Evolutionary conservation across 2,113 vertebrate genomes (phyloP).

Genomic region (Rousettus leschenaultii): DNA sequence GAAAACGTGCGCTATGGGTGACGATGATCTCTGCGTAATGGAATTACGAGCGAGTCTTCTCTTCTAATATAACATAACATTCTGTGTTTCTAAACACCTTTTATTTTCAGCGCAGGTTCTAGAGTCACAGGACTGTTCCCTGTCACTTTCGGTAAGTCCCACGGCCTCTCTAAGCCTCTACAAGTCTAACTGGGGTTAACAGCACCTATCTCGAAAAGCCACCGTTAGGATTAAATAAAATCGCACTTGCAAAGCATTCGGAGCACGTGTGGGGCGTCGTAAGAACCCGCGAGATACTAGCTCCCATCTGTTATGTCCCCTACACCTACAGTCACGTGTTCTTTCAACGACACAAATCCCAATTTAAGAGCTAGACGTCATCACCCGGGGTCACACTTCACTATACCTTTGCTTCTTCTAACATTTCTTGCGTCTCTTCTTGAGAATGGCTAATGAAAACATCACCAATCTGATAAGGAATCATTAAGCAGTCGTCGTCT

Average conservation of each 20-base stretch:
- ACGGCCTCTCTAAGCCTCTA: background rate
- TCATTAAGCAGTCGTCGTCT: constrained; percentile 87
- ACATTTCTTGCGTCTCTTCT: constrained; percentile 96
- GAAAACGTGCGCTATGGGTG: accelerated
- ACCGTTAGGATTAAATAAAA: background rate
- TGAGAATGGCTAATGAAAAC: constrained; percentile 97
- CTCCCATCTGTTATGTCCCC: accelerated
- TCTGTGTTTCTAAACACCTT: background rate
- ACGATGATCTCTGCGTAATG: accelerated
- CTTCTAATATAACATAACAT: background rate
- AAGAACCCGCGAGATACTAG: accelerated
- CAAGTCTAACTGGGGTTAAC: accelerated
- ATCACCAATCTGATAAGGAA: constrained; percentile 96
- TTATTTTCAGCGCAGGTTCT: background rate
- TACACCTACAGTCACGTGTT: accelerated
- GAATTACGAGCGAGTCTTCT: accelerated
- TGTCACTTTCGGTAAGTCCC: background rate
- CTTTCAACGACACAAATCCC: background rate
- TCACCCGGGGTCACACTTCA: background rate
- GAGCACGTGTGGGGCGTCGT: accelerated
- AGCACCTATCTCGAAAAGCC: background rate
- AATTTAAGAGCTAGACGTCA: background rate
- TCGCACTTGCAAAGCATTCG: background rate
- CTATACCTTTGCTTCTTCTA: constrained; percentile 94
- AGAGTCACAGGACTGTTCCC: background rate